Evolutionary conservation across 2,797 vertebrate species (phyloP), one percentile per base, ranked within the genome.

Genomic region (Pitangus sulphuratus): DNA sequence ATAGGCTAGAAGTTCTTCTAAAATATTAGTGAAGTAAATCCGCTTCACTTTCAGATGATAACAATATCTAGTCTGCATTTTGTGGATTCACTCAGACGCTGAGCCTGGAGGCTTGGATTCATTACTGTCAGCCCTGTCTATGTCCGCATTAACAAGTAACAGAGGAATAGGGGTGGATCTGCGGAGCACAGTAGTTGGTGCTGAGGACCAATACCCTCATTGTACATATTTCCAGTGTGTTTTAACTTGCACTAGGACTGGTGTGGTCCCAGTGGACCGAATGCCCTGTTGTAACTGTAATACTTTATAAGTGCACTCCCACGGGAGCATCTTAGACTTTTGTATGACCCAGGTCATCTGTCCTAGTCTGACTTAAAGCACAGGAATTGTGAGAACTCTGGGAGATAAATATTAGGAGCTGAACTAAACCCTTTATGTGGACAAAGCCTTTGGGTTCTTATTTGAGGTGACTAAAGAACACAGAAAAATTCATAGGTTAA

Each of bases 241-340:
- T 91, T 89, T 24, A 65, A 50, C 77, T 70, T 30, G 37, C 42
- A 70, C 17, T 62, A 62, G 22, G 24, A 76, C 24, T 13, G 1
- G 3, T 28, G 25, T 3, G 1, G 26, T 58, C 24, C 69, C 48
- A 37, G 7, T 3, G 26, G 66, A 44, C 21, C 0, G 0, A 86
- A 72, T 16, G n/a, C 12, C 44, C 33, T 54, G 33, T 30, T 86
- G 82, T 51, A 77, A 35, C 6, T 54, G 8, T 30, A 90, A 28
- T 33, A 33, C 31, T 66, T 11, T 17, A 0, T 6, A 72, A 66
- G 11, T 11, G 44, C 28, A 37, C 12, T 76, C 22, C 20, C 31
- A 26, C 0, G 1, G 15, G 44, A 8, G 31, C 48, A 22, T 30
- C 40, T 74, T 48, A 18, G 11, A 40, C 15, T 64, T 91, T 40